Base-by-base conservation (phyloP, 2,113 vertebrate genomes). In the Probosciger aterrimus region DNA sequence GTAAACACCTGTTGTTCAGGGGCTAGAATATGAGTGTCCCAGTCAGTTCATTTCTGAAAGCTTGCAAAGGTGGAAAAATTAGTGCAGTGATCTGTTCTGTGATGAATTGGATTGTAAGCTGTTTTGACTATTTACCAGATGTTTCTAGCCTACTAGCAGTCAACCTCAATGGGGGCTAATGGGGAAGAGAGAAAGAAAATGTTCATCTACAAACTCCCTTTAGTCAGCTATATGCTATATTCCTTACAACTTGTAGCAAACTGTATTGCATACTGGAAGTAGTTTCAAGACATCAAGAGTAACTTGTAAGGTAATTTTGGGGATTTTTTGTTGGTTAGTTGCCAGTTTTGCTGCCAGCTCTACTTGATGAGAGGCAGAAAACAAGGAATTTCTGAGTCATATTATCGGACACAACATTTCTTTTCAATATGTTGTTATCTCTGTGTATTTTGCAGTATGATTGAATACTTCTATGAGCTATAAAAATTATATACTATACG, bases 321-420 rank as follows among this genome's bases (percentile, higher is more conserved):
- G 0, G 7, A 33, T 85, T 73, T 80, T 76, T 67, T 86, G 5
- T 18, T 85, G 22, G 16, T 64, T 88, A 90, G 47, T 75, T 88
- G 31, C 64, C 47, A 57, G 46, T 76, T 81, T 82, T 81, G 50
- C 39, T 93, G 41, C 43, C 60, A 79, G 39, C 31, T 86, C 19
- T 76, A 22, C 18, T 57, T 79, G 47, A 75, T 59, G 37, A 90
- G 67, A 59, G 28, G 50, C 33, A 89, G 37, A 81, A 80, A 93
- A 6, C 23, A 79, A 53, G 60, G 14, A 93, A 64, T 17, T 73
- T 55, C 30, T 63, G 50, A 77, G 28, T 93, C 43, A 43, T 86
- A 41, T 96, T 79, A 79, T 60, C 46, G 62, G 35, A 75, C 57
- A 59, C 22, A 85, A 65, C 20, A 53, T 95, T 78, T 86, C 13